These are phyloP conservation scores for Platyscapa corneri DNA, from an alignment of 1,140 invertebrate species.

Conservation along the genomic window DNA sequence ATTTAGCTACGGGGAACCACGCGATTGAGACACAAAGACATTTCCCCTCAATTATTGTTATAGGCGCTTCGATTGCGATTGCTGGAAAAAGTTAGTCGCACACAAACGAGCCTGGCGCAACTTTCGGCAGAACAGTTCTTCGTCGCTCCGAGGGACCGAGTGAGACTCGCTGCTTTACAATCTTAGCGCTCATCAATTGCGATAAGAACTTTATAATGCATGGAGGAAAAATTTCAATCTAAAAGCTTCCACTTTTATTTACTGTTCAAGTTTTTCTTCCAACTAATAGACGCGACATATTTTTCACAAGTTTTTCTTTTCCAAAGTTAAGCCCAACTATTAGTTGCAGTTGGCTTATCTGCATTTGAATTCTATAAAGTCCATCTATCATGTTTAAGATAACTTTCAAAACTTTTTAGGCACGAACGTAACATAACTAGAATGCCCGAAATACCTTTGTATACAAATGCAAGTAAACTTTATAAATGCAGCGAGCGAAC, in stretches of 20 bases:
- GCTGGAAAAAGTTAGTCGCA: neutral
- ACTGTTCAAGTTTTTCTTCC: no score
- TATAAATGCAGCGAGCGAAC: neutral
- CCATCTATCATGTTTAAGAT: neutral
- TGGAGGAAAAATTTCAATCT: no score
- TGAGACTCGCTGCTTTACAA: no score
- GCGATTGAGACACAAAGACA: neutral
- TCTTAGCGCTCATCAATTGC: no score
- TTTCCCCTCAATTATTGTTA: conserved; percentile 23
- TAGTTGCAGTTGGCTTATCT: neutral
- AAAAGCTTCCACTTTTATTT: no score
- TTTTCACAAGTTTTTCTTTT: neutral
- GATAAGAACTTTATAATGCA: no score
- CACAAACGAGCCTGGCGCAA: neutral
- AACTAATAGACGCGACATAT: no score
- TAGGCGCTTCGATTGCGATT: no score
- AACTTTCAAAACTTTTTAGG: neutral
- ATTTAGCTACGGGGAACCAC: neutral
- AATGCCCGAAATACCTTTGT: neutral
- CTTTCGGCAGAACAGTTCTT: neutral
- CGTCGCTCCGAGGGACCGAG: no score
- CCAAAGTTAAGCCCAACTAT: neutral
- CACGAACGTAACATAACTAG: neutral
- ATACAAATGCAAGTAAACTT: neutral
- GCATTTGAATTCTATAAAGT: neutral